Conservation (phyloP, 2,888 invertebrate species). For the Hoplodrina blanda region DNA sequence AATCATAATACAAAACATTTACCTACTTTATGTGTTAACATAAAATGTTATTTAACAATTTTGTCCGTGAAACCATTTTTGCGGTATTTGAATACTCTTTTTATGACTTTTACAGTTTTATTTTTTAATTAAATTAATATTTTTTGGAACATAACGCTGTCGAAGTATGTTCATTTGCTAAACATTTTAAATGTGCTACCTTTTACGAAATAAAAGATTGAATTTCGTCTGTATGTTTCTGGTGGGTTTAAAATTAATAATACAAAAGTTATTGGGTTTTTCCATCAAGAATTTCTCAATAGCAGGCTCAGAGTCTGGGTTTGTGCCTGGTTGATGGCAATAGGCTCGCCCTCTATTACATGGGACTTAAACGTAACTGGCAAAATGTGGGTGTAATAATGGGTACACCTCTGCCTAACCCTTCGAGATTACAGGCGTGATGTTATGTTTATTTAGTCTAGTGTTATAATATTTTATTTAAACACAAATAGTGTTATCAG, state of each 20-base stretch:
- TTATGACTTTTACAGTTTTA: constrained; percentile 20
- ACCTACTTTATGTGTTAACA: constrained; percentile 23
- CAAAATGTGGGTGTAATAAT: too few relatives aligned
- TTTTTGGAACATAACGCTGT: constrained; percentile 4
- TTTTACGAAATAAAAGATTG: neutral
- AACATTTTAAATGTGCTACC: neutral
- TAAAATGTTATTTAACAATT: constrained; percentile 43
- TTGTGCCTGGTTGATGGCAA: too few relatives aligned
- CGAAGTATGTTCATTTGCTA: constrained; percentile 15
- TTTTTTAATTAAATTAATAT: constrained; percentile 33
- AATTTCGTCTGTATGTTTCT: too few relatives aligned
- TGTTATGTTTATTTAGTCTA: too few relatives aligned
- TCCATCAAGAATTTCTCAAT: too few relatives aligned
- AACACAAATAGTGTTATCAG: neutral
- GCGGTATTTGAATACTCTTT: constrained; percentile 32
- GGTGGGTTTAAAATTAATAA: too few relatives aligned
- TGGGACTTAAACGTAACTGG: too few relatives aligned
- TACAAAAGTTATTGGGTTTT: too few relatives aligned
- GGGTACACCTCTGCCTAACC: too few relatives aligned
- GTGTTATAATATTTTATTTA: neutral
- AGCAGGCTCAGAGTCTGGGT: too few relatives aligned
- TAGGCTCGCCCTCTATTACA: too few relatives aligned
- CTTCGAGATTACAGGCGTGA: too few relatives aligned
- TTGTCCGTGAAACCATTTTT: constrained; percentile 22
- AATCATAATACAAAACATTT: constrained; percentile 12